phyloP scores from a whole-genome alignment of 2,113 vertebrate species.

The Chauna torquata region DNA sequence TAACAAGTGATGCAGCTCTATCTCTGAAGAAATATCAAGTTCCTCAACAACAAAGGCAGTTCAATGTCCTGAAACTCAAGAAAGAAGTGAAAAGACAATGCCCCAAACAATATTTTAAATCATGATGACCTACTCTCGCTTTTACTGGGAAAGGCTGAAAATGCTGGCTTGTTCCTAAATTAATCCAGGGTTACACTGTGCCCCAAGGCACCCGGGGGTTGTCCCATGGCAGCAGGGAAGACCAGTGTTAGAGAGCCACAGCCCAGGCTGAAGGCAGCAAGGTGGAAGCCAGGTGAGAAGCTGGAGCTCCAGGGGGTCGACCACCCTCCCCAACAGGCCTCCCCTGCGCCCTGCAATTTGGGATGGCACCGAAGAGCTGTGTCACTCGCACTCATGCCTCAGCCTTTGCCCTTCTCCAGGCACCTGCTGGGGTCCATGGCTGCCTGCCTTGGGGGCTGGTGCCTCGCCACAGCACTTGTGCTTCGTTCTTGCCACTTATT shows the following conservation, averaged over 20 bases:
- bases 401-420: background rate
- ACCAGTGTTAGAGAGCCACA: rapidly evolving
- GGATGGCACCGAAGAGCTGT: background rate
- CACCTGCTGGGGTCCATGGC: background rate
- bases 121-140: background rate
- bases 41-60: conserved; percentile 71
- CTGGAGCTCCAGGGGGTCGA: background rate
- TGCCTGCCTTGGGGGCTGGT: background rate
- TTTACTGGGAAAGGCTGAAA: conserved; percentile 52
- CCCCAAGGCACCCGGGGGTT: rapidly evolving
- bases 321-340: background rate
- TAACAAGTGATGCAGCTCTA: conserved; percentile 79
- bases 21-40: conserved; percentile 77
- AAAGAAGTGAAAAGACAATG: conserved; percentile 41
- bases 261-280: background rate
- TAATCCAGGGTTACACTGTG: background rate
- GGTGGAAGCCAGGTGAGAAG: background rate
- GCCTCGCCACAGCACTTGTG: background rate
- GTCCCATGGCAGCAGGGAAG: rapidly evolving
- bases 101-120: conserved; percentile 33
- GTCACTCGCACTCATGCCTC: background rate
- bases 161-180: conserved; percentile 23
- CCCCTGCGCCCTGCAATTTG: background rate
- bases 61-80: conserved; percentile 30
- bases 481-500: background rate